phyloP scores from a whole-genome alignment of 2,888 invertebrate species.

The Rotaria magnacalcarata region DNA sequence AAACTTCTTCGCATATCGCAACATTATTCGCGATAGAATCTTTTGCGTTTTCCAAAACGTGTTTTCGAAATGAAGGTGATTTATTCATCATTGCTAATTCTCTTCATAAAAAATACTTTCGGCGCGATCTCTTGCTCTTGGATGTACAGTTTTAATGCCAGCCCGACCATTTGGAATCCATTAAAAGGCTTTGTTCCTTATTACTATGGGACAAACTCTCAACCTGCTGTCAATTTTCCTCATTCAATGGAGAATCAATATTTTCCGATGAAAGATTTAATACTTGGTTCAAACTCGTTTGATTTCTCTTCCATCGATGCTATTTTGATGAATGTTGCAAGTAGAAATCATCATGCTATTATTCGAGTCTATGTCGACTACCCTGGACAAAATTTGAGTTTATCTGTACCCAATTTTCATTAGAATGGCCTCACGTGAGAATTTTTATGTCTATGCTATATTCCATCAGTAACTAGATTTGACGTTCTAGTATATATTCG shows the following conservation, averaged over 20 bases:
- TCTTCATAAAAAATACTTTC: not conserved
- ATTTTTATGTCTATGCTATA: not conserved
- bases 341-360: not conserved
- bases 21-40: too few species aligned
- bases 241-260: conserved; percentile 14
- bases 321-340: not conserved
- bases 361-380: not conserved
- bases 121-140: not conserved
- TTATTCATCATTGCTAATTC: not conserved
- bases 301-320: not conserved
- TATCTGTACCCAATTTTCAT: not conserved
- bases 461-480: not conserved
- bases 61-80: not conserved
- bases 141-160: conserved; percentile 1
- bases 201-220: not conserved
- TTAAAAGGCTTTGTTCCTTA: conserved; percentile 12
- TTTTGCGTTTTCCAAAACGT: too few species aligned
- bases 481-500: not conserved
- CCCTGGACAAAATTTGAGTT: not conserved
- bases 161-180: not conserved
- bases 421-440: not conserved
- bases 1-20: too few species aligned
- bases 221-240: not conserved
- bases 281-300: not conserved
- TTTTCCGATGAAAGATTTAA: not conserved